Conservation (phyloP, 2,797 vertebrate genomes). For the Mustela erminea region DNA sequence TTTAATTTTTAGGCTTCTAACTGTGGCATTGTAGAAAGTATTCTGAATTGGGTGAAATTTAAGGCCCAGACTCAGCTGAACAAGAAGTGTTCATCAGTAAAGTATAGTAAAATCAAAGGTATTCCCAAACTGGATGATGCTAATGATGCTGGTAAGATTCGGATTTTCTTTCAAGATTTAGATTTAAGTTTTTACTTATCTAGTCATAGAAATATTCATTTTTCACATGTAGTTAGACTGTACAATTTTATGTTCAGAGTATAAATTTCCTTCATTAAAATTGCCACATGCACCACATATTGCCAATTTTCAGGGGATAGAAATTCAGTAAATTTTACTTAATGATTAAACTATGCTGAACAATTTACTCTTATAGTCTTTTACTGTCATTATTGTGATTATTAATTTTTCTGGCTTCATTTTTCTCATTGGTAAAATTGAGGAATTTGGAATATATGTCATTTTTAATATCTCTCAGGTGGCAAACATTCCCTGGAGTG, state of each 20-base stretch:
- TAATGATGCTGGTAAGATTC: conserved; percentile 94
- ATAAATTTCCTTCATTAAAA: conserved; percentile 38
- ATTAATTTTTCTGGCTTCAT: conserved; percentile 43
- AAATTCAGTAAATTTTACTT: conserved; percentile 38
- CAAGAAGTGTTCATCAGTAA: conserved; percentile 96
- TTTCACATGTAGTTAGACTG: background rate
- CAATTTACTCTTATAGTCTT: background rate
- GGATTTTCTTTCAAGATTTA: conserved; percentile 41
- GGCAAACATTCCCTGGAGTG: conserved; percentile 98
- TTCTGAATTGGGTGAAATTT: conserved; percentile 96
- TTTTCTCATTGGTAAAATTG: conserved; percentile 43
- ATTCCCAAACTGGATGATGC: conserved; percentile 96
- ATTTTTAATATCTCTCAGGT: conserved; percentile 87
- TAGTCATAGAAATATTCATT: background rate
- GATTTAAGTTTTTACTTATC: conserved; percentile 54
- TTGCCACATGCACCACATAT: background rate
- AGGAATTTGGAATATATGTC: conserved; percentile 1
- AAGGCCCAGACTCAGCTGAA: conserved; percentile 95
- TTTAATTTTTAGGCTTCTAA: conserved; percentile 91
- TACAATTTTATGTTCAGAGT: conserved; percentile 43
- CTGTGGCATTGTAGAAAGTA: conserved; percentile 96
- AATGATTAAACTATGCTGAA: background rate
- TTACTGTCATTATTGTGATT: background rate
- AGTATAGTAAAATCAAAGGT: conserved; percentile 96
- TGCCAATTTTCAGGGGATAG: background rate